These are phyloP conservation scores for Asarcornis scutulata DNA, from an alignment of 2,113 vertebrate species.

Conservation along the genomic window DNA sequence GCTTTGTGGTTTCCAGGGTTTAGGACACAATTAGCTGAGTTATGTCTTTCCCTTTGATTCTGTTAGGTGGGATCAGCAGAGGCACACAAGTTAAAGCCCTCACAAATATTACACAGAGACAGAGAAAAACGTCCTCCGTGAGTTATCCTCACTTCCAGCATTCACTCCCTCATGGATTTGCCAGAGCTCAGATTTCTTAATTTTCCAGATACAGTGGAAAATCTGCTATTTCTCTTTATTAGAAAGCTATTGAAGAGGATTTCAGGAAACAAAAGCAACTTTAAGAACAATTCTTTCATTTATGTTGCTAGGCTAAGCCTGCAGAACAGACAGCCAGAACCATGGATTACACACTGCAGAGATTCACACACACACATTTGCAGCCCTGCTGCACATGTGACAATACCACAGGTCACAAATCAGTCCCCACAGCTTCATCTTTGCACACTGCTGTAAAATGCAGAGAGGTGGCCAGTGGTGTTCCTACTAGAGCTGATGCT, in stretches of 20 bases:
- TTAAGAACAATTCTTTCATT: not conserved
- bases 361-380: not conserved
- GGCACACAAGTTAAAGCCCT: not conserved
- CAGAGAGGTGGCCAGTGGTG: fast-evolving
- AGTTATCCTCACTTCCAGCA: not conserved
- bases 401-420: not conserved
- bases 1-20: not conserved
- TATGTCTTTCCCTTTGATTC: not conserved
- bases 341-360: not conserved
- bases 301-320: fast-evolving
- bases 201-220: not conserved
- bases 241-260: not conserved
- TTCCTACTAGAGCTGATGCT: not conserved
- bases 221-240: not conserved
- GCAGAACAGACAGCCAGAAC: not conserved
- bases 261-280: not conserved
- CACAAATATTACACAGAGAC: not conserved
- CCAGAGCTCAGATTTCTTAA: not conserved
- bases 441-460: not conserved
- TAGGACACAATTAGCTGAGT: not conserved
- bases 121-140: not conserved
- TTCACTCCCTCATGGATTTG: not conserved
- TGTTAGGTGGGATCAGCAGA: not conserved
- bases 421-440: not conserved
- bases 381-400: fast-evolving